phyloP scores from a whole-genome alignment of 2,797 vertebrate species.

The Enteromius trimaculatus region DNA sequence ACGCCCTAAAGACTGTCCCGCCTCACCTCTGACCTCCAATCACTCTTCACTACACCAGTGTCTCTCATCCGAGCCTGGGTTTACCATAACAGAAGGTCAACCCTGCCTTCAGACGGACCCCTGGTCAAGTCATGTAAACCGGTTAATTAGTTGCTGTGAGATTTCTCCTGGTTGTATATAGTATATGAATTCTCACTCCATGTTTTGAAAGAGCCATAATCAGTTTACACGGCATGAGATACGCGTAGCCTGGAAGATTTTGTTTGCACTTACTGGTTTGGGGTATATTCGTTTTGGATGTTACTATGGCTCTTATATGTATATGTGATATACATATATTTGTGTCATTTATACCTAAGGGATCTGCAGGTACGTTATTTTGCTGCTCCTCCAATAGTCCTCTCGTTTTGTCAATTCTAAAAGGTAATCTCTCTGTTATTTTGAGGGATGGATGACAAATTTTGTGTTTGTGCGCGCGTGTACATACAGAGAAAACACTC shows the following conservation, averaged over 20 bases:
- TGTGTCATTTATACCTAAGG: constrained; percentile 5
- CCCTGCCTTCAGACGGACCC: constrained; percentile 23
- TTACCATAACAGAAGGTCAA: background rate
- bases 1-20: constrained; percentile 87
- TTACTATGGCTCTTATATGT: constrained; percentile 4
- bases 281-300: background rate
- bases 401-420: constrained; percentile 29
- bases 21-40: constrained; percentile 79
- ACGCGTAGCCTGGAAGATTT: background rate
- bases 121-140: background rate
- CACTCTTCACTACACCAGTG: background rate
- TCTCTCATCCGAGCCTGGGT: background rate
- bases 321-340: background rate
- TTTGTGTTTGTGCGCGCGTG: background rate
- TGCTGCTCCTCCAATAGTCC: constrained; percentile 34
- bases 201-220: constrained; percentile 28
- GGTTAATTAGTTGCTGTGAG: background rate
- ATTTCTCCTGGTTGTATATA: background rate
- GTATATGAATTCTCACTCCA: background rate
- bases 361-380: constrained; percentile 25
- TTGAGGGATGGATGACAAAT: constrained; percentile 55
- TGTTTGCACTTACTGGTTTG: background rate
- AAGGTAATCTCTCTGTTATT: constrained; percentile 60
- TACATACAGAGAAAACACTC: constrained; percentile 13
- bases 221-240: constrained; percentile 19